Base-by-base conservation (phyloP, 1,140 invertebrate species). In the Popillia japonica region DNA sequence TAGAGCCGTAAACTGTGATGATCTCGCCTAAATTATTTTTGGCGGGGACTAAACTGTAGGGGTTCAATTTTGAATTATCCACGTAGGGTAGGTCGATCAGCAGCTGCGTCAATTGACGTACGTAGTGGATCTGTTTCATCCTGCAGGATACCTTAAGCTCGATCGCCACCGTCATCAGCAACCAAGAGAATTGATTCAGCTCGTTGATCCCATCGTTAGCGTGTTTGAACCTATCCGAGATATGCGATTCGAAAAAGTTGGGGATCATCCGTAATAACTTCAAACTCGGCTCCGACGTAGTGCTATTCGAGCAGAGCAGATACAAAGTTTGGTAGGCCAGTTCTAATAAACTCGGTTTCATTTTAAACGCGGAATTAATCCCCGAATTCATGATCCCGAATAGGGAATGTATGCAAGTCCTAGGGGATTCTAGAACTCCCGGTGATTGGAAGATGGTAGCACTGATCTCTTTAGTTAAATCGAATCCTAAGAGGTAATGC, bases 401-500 rank as follows among this genome's bases (percentile, higher is more conserved):
- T 72, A 96, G 87, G 0, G 96, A 94, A 87, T 97, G 96, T 0
- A 97, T 87, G 83, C 96, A 97, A 0, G 95, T 96, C 48, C 95
- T 89, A 0, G 95, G 93, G 79, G 92, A 92, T 14, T 93, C 93
- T 14, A 93, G 86, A 10, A 95, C 92, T 55, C 93, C 93, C 40
- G 91, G 90, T 83, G 92, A 90, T 85, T 93, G 90, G 78, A 95
- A 90, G n/a, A 92, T 87, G 3, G 92, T 93, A 82, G 91, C 91
- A 41, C 89, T 90, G 48, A 93, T 90, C 72, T 88, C 87, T 17
- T 87, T 85, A 3, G 87, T 86, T 0, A 95, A 88, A 81, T 96
- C 92, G 86, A 97, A 97, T 2, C 96, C 96, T 0, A 98, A 88
- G n/a, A 99, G 87, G 85, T 94, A 96, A 85, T 97, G 96, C 4